Evolutionary conservation across 2,113 vertebrate genomes (phyloP).

Genomic region (Apodemus sylvaticus): DNA sequence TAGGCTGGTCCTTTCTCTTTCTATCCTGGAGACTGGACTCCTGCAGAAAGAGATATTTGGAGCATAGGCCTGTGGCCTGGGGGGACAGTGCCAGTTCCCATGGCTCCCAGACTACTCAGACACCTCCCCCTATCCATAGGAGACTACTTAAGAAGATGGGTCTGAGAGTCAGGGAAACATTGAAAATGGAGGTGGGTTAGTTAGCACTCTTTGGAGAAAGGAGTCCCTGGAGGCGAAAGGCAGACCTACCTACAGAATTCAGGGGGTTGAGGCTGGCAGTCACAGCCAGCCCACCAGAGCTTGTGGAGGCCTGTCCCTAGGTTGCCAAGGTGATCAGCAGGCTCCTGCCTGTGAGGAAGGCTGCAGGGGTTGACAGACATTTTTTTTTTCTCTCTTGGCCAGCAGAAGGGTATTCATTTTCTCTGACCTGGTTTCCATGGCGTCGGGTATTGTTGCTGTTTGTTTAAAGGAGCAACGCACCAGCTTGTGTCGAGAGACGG

Average conservation of each 20-base stretch:
- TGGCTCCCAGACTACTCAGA: accelerated
- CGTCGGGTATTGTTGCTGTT: neutral
- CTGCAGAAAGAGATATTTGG: neutral
- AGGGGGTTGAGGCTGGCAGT: neutral
- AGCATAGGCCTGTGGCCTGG: neutral
- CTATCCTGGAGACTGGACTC: neutral
- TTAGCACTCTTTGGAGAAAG: neutral
- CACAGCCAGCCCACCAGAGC: neutral
- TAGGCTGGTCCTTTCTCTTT: neutral
- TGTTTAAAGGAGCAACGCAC: constrained; percentile 41
- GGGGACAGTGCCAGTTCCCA: neutral
- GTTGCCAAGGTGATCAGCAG: neutral
- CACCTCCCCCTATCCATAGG: neutral
- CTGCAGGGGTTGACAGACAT: accelerated
- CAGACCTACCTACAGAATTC: neutral
- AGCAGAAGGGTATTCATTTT: neutral
- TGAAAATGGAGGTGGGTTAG: neutral
- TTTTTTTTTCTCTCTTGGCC: neutral
- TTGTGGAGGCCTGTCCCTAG: neutral
- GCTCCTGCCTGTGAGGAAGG: neutral
- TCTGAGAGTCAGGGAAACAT: neutral
- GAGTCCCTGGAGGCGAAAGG: neutral
- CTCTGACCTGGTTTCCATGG: constrained; percentile 35
- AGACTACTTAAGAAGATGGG: neutral
- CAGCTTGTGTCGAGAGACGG: neutral